A percentile compares a stretch with the other conserved stretches of the same genome.
Evolutionary conservation across 2,113 vertebrate genomes (phyloP).

Genomic region (Rhizomys pruinosus): DNA sequence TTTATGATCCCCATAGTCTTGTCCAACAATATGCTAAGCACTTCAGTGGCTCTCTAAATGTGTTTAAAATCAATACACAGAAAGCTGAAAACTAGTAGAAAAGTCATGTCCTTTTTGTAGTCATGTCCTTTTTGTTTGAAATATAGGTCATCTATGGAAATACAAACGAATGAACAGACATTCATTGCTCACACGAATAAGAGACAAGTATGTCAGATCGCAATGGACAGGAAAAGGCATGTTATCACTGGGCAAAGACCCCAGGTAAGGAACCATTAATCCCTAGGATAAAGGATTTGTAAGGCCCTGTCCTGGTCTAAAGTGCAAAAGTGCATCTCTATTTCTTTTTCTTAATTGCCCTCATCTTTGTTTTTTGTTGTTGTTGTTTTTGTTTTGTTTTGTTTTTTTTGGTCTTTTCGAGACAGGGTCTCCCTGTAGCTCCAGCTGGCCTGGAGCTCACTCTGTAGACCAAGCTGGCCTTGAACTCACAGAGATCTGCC

Average conservation of each 20-base stretch:
- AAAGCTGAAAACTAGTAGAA: neutral
- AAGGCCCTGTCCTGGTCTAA: no score
- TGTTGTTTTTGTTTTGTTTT: no score
- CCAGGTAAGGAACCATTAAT: neutral
- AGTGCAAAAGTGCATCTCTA: rapidly evolving
- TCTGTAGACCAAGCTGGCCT: no score
- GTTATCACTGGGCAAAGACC: neutral
- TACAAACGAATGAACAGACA: neutral
- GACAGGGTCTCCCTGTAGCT: no score
- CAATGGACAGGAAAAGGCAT: neutral
- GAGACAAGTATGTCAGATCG: neutral
- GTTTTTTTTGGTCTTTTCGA: no score
- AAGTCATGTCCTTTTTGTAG: no score
- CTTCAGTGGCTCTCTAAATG: neutral
- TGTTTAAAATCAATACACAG: neutral
- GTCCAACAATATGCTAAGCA: neutral
- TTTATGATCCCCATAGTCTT: neutral
- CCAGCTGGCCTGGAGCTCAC: no score
- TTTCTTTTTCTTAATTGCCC: neutral
- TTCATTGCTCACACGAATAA: neutral
- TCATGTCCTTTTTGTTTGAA: neutral
- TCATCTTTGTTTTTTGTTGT: no score
- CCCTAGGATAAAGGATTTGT: neutral
- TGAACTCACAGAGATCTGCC: no score
- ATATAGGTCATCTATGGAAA: neutral